Evolutionary conservation across 2,113 vertebrate species (phyloP), one percentile per base, ranked within the genome.

Genomic region (Muscicapa adusta): DNA sequence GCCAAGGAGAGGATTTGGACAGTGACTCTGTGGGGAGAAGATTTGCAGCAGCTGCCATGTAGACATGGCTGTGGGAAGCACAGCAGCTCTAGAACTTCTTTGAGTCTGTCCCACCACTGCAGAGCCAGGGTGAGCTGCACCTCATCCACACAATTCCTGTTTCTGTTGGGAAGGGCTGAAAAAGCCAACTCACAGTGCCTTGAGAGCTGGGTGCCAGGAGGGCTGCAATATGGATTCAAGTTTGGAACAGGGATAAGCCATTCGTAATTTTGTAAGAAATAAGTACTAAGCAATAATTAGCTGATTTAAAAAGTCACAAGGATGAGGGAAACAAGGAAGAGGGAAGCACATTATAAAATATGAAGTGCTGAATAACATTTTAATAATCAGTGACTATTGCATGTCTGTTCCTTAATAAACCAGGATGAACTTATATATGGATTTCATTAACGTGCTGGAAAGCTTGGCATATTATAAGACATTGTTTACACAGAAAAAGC

Each of bases 401-500:
- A 56, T 7, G 17, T 47, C 38, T 57, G 57, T 63, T 83, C 54
- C 71, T 70, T 73, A 91, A 75, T 75, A 88, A 76, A 48, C 34
- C 24, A 81, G 29, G 8, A 84, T 17, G 23, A 94, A 75, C 6
- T 62, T 67, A 25, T 22, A 60, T 18, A 45, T 42, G 75, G 34
- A 57, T 67, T 89, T 89, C 73, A 78, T 50, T 89, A 71, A 57
- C 0, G 2, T 81, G 42, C 72, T 87, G 50, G 63, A 78, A 91
- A 85, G 40, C 38, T 72, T 87, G 77, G 48, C 36, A 42, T 36
- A 6, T 62, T 71, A 14, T 43, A 78, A 85, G 40, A 75, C 29
- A 68, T 50, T 91, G 70, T 62, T 93, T 89, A 91, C 47, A 65
- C 26, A 89, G 29, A 43, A 86, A 93, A 93, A 68, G n/a, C 22